phyloP scores from a whole-genome alignment of 2,888 invertebrate genomes.

The Oeneis ivallda region DNA sequence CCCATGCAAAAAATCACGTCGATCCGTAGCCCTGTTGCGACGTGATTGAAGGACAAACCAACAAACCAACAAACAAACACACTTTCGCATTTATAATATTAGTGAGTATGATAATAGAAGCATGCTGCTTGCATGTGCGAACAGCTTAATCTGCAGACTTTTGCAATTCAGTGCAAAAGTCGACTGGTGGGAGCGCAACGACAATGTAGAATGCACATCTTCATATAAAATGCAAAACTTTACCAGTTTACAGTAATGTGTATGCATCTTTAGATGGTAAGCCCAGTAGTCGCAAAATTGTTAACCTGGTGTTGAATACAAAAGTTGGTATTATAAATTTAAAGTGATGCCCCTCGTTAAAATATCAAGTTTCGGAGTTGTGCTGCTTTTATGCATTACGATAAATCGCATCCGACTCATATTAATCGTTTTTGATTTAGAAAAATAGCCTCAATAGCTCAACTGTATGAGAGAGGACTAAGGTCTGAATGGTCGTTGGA shows the following conservation, averaged over 20 bases:
- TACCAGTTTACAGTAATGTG: not conserved
- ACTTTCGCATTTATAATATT: no score
- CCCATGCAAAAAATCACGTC: no score
- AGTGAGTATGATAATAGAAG: no score
- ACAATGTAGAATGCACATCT: not conserved
- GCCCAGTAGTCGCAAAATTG: slow-evolving; percentile 48
- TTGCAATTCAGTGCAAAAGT: not conserved
- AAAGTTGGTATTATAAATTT: slow-evolving; percentile 76
- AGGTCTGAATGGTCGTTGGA: no score
- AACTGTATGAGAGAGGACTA: no score
- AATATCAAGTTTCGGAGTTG: slow-evolving; percentile 34
- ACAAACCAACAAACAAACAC: no score
- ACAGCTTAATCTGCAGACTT: not conserved
- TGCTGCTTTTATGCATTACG: slow-evolving; percentile 7
- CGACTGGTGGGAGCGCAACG: no score
- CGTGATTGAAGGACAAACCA: no score
- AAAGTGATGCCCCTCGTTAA: slow-evolving; percentile 71
- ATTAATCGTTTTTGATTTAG: not conserved
- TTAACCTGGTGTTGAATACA: slow-evolving; percentile 72
- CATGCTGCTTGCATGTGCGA: no score
- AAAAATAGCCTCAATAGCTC: no score
- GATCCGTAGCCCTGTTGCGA: no score
- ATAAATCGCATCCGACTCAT: not conserved
- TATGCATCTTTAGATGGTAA: not conserved
- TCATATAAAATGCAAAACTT: slow-evolving; percentile 6